Evolutionary conservation across 2,797 vertebrate genomes (phyloP), one percentile per base, ranked within the genome.

Genomic region (Chromobotia macracanthus): DNA sequence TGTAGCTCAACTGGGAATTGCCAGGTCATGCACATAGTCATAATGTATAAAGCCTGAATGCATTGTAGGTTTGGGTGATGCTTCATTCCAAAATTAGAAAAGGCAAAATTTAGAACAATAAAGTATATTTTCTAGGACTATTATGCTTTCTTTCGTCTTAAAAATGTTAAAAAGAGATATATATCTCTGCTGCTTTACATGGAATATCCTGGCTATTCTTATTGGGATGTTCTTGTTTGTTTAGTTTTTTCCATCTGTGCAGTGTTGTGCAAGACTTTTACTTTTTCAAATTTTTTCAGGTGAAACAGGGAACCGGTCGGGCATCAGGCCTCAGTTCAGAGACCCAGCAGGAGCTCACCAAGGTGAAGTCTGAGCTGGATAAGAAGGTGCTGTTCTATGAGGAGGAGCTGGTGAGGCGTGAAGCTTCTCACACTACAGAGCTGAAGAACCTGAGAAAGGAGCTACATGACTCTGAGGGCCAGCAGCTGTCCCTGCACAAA

Each of bases 321-420:
- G 86, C 89, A 0, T 88, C 89, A 0, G 90, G 92, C 1, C 88
- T 90, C 28, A 86, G 92, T 0, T 73, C 88, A 0, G 96, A 96
- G 65, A 95, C 95, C 55, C 96, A 97, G 82, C 96, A 97, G 82
- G 97, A 99, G 84, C 89, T 98, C 87, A 95, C 94, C 72, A 95
- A 95, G 84, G 87, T 96, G 51, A 97, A 94, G 86, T 94, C 95
- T 0, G 96, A 99, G 85, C 94, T 98, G 0, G 97, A 99, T 86
- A 98, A 97, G 89, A 98, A 98, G 86, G 92, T 95, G 41, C 86
- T 97, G 44, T 97, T 95, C 87, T 98, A 96, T 9, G 96, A 99
- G 87, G 97, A 99, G 86, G 97, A 99, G 86, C 77, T 98, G 82
- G 92, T 96, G 77, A 91, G 95, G 28, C 92, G 95, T 10, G 97